Percentiles rank a stretch among this genome's conserved stretches.
These are phyloP conservation scores for Sarcophaga bullata DNA, from an alignment of 1,140 invertebrate genomes.

Conservation along the genomic window DNA sequence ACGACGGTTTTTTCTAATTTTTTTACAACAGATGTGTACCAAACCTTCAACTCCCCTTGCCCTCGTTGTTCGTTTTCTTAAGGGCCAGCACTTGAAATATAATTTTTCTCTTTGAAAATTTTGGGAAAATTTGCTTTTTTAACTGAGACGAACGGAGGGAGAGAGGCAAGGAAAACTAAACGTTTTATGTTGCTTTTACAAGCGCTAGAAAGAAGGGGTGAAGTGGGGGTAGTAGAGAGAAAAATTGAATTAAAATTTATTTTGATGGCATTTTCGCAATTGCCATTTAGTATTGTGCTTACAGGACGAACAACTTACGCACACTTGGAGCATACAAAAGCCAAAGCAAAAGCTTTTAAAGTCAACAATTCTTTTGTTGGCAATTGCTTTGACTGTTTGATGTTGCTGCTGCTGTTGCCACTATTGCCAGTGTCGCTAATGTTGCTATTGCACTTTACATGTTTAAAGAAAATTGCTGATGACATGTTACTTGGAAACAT, in stretches of 20 bases:
- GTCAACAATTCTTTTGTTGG: background rate
- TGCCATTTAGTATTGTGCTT: background rate
- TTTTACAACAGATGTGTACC: background rate
- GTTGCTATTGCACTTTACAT: background rate
- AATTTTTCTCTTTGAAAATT: constrained; percentile 6
- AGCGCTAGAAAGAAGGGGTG: background rate
- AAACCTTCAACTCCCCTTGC: background rate
- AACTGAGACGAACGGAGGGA: background rate
- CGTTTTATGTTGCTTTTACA: background rate
- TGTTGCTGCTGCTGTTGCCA: too few species aligned
- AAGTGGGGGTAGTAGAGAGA: background rate
- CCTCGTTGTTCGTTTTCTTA: too few species aligned
- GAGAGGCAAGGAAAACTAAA: too few species aligned
- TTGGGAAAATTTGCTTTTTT: background rate
- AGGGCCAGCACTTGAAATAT: background rate
- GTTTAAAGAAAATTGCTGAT: constrained; percentile 21
- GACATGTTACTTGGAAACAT: background rate
- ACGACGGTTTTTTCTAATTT: background rate
- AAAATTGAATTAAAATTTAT: constrained; percentile 25
- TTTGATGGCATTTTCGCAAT: background rate
- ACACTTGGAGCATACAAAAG: background rate
- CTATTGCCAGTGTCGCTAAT: background rate
- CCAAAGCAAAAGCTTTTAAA: constrained; percentile 13
- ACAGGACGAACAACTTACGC: too few species aligned
- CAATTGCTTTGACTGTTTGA: background rate